Percentiles rank a stretch among this genome's conserved stretches.
phyloP scores from a whole-genome alignment of 2,113 vertebrate species.

The Ctenomys sociabilis region DNA sequence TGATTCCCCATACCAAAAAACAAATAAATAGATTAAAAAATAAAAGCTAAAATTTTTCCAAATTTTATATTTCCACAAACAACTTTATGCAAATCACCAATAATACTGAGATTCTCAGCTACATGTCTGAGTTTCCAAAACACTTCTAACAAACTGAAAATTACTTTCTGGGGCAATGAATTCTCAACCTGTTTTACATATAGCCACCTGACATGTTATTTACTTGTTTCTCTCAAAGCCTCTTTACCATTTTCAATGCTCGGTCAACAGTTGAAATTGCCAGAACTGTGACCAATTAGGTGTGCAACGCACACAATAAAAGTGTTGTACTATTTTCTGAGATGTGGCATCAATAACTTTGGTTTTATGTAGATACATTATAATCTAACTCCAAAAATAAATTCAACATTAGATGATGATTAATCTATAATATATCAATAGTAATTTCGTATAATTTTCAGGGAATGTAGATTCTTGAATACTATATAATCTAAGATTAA shows the following conservation, averaged over 20 bases:
- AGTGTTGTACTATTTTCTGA: neutral
- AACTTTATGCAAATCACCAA: conserved; percentile 34
- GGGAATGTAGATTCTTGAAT: neutral
- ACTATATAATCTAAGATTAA: neutral
- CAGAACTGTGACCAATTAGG: neutral
- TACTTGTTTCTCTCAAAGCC: neutral
- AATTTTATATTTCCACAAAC: neutral
- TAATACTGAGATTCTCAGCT: neutral
- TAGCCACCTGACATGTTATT: neutral
- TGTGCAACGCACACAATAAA: neutral
- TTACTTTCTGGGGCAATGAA: neutral
- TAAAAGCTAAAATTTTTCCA: neutral
- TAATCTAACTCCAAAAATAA: neutral
- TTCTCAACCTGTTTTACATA: conserved; percentile 9
- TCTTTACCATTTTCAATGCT: neutral
- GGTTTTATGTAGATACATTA: conserved; percentile 43
- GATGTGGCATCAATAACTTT: neutral
- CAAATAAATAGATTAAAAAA: too few species aligned
- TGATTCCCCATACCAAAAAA: too few species aligned
- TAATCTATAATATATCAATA: neutral
- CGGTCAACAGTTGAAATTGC: neutral
- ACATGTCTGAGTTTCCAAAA: neutral
- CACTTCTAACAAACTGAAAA: neutral
- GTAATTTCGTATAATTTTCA: conserved; percentile 23
- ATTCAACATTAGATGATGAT: neutral